A percentile compares a stretch with the other conserved stretches of the same genome.
Evolutionary conservation across 2,113 vertebrate genomes (phyloP).

Genomic region (Indri indri): DNA sequence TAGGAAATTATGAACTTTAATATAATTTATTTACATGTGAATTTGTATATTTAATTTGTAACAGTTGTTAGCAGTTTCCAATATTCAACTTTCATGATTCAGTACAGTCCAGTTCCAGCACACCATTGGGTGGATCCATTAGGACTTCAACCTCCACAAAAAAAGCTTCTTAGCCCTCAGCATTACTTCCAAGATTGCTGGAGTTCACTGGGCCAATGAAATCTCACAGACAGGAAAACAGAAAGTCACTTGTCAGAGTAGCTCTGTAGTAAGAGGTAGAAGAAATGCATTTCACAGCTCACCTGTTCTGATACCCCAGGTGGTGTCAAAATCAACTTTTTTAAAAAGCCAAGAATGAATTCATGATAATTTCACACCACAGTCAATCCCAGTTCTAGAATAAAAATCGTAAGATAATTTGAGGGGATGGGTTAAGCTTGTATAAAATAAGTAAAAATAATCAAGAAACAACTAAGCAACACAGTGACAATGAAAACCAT

Average conservation of each 20-base stretch:
- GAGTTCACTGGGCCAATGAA: neutral
- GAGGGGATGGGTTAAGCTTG: neutral
- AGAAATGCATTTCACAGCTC: slow-evolving; percentile 10
- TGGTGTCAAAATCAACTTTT: neutral
- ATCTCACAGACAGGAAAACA: slow-evolving; percentile 4
- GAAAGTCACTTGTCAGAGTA: neutral
- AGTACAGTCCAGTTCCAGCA: neutral
- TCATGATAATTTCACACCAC: slow-evolving; percentile 3
- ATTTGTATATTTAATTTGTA: slow-evolving; percentile 8
- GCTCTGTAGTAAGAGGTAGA: neutral
- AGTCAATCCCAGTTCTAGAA: neutral
- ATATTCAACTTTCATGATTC: neutral
- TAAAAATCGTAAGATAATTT: slow-evolving; percentile 31
- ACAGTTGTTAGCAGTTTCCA: neutral
- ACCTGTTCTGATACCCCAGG: neutral
- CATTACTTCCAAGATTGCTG: neutral
- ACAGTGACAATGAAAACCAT: slow-evolving; percentile 40
- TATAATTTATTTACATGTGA: neutral
- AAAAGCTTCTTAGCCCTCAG: neutral
- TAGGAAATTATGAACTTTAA: neutral
- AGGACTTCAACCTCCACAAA: neutral
- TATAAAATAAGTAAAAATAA: slow-evolving; percentile 47
- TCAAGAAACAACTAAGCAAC: slow-evolving; percentile 27
- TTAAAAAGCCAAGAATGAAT: neutral
- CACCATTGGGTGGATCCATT: neutral